Conservation (phyloP, 2,113 vertebrate genomes). For the Mormyrus lacerda region DNA sequence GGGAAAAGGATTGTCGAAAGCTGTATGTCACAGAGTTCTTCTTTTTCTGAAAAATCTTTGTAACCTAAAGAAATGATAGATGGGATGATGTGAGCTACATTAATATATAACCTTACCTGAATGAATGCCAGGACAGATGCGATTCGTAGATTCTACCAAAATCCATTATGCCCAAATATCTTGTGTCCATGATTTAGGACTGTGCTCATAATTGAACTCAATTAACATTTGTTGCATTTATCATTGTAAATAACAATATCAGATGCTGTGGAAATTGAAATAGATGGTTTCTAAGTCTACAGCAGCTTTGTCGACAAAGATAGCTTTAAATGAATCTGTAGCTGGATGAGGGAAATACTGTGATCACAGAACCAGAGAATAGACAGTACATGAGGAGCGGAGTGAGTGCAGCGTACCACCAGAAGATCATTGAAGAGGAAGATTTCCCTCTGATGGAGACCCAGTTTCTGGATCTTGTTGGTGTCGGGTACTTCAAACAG, state of each 20-base stretch:
- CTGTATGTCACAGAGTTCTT: slow-evolving; percentile 97
- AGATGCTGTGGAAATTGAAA: not conserved
- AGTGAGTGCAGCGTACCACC: slow-evolving; percentile 66
- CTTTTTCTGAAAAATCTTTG: slow-evolving; percentile 99
- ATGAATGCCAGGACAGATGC: not conserved
- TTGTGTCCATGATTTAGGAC: not conserved
- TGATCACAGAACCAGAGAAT: not conserved
- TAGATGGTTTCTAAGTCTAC: not conserved
- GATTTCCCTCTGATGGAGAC: slow-evolving; percentile 95
- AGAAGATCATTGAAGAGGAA: slow-evolving; percentile 99
- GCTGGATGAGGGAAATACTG: not conserved
- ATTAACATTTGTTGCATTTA: too few relatives aligned
- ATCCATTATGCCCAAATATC: not conserved
- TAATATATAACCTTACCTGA: not conserved
- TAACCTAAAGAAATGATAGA: slow-evolving; percentile 65
- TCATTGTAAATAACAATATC: not conserved
- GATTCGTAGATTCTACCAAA: not conserved
- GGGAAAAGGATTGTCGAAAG: slow-evolving; percentile 94
- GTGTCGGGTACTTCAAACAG: slow-evolving; percentile 97
- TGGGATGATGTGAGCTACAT: not conserved
- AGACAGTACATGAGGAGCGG: not conserved
- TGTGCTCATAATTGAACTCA: not conserved
- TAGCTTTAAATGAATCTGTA: not conserved
- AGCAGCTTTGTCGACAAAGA: not conserved
- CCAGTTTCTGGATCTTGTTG: slow-evolving; percentile 95